Base-by-base conservation (phyloP, 2,888 invertebrate species). In the Schizotus pectinicornis region DNA sequence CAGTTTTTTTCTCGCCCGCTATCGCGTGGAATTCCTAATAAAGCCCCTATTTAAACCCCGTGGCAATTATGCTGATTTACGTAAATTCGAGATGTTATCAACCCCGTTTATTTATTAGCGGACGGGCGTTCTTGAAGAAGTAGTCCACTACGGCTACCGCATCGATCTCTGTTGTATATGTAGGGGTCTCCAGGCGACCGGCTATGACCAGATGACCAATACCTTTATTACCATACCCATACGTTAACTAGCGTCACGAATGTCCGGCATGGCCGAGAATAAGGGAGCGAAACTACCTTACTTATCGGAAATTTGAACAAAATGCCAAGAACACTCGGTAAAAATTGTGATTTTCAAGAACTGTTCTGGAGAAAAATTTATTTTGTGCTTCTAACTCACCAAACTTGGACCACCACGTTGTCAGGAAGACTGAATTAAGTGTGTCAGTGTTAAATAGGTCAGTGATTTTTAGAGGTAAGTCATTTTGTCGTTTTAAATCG, bases 161-260 rank as follows among this genome's bases (percentile, higher is more conserved):
- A 70, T 72, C 72, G 70, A 73, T 73, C 70, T 62, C 57, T 68
- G 67, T 73, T 73, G 70, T 74, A 68, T 71, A 67, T 71, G 69
- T 71, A 63, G 63, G 57, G 71, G 72, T 74, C 70, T 74, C 74
- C 68, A 71, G 68, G 73, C 74, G 74, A 75, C 74, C 71, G 62
- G 67, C 67, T 64, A 66, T 70, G 73, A 72, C 73, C 72, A 74
- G 74, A 72, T 73, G 74, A 75, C 75, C 73, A 72, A 67, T 67
- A 65, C 66, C 64, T 65, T 64, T 66, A 70, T 70, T 69, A 69
- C 66, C 70, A 67, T 67, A 66, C 58, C 62, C 70, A 63, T 61
- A 65, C 59, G 54, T 56, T 52, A 64, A 62, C 58, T 58, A 45
- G 56, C 59, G 61, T 63, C 65, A 61, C 64, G 65, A 66, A 63